Evolutionary conservation across 2,888 invertebrate genomes (phyloP).

Genomic region (Tiliacea citrago): DNA sequence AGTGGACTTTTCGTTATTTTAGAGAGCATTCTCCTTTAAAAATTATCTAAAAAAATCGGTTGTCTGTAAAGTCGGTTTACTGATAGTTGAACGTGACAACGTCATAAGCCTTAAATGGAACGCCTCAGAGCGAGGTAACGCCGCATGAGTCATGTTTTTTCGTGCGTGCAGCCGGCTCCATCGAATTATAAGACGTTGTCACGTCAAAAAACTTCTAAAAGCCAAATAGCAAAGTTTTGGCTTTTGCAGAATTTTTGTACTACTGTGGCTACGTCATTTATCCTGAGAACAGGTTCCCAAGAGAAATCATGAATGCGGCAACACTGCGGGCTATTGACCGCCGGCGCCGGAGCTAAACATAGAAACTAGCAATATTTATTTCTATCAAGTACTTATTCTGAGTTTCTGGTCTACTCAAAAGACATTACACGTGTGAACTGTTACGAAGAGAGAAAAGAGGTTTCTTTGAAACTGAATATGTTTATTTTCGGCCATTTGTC

Average conservation of each 20-base stretch:
- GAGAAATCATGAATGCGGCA: slow-evolving; percentile 44
- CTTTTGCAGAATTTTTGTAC: background rate
- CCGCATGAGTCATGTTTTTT: too few species aligned
- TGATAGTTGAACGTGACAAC: too few species aligned
- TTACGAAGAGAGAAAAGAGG: background rate
- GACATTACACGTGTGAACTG: slow-evolving; percentile 41
- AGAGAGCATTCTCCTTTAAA: too few species aligned
- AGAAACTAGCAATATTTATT: slow-evolving; percentile 64
- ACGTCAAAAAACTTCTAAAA: background rate
- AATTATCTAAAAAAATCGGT: background rate
- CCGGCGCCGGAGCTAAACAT: slow-evolving; percentile 57
- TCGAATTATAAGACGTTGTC: too few species aligned
- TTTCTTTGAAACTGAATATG: slow-evolving; percentile 9
- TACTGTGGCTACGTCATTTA: background rate
- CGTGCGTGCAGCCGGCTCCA: too few species aligned
- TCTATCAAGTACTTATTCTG: too few species aligned
- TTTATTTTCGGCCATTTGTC: background rate
- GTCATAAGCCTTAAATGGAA: too few species aligned
- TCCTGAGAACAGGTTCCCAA: slow-evolving; percentile 37
- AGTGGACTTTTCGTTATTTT: too few species aligned
- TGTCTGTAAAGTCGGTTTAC: too few species aligned
- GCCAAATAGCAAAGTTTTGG: background rate
- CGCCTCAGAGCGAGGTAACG: too few species aligned
- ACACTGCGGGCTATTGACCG: slow-evolving; percentile 62
- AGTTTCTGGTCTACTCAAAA: slow-evolving; percentile 47